A percentile compares a stretch with the other conserved stretches of the same genome.
These are phyloP conservation scores for Jordanella pulchra DNA, from an alignment of 2,797 vertebrate species.

Conservation along the genomic window DNA sequence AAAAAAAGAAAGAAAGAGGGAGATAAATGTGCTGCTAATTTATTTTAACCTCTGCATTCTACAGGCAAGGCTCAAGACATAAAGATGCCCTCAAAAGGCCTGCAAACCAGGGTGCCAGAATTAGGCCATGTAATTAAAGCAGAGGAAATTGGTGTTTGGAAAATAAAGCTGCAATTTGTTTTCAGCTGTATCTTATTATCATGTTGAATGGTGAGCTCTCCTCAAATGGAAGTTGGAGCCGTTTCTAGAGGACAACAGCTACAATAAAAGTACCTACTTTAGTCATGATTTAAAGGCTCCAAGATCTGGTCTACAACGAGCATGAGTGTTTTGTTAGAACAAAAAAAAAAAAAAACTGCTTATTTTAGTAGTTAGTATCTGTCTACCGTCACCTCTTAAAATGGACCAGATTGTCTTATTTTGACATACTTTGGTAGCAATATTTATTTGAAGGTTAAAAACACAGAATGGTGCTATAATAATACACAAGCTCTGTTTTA, in stretches of 20 bases:
- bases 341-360: no score
- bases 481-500: not conserved
- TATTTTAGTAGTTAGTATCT: no score
- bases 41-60: constrained; percentile 55
- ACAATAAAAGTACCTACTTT: constrained; percentile 10
- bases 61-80: constrained; percentile 36
- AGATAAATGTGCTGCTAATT: constrained; percentile 48
- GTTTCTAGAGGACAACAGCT: constrained; percentile 27
- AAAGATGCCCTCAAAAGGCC: constrained; percentile 51
- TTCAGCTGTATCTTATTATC: constrained; percentile 57
- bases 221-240: constrained; percentile 43
- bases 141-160: constrained; percentile 50
- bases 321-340: no score
- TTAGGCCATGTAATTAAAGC: constrained; percentile 49
- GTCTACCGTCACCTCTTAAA: not conserved
- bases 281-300: constrained; percentile 1
- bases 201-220: constrained; percentile 38
- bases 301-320: not conserved
- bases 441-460: not conserved
- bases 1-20: constrained; percentile 40
- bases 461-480: not conserved
- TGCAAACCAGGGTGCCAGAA: constrained; percentile 41
- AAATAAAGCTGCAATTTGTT: constrained; percentile 51
- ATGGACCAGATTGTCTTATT: not conserved
- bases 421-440: not conserved